Conservation (phyloP, 1,140 invertebrate genomes). For the Wasmannia auropunctata region DNA sequence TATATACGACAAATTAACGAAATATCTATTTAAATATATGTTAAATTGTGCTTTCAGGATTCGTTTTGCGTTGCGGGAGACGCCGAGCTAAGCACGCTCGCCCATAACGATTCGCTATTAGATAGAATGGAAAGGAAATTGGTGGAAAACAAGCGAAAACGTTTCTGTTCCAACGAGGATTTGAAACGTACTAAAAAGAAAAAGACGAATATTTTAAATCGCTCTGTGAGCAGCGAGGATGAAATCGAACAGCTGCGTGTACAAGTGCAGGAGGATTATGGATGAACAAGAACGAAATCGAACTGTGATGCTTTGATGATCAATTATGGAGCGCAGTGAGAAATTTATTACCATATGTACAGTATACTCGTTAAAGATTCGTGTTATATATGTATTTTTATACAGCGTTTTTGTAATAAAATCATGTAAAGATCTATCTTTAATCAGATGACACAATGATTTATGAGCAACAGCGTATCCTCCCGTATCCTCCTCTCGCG, state of each 20-base stretch:
- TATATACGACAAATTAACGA: neutral
- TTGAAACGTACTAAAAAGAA: neutral
- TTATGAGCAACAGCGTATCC: neutral
- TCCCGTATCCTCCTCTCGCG: neutral
- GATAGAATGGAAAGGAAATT: slow-evolving; percentile 62
- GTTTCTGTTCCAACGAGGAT: neutral
- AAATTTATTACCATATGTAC: slow-evolving; percentile 21
- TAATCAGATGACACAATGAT: slow-evolving; percentile 18
- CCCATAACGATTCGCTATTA: slow-evolving; percentile 22
- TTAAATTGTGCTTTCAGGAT: slow-evolving; percentile 70
- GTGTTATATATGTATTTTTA: slow-evolving; percentile 33
- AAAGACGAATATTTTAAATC: slow-evolving; percentile 32
- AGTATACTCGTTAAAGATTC: slow-evolving; percentile 6
- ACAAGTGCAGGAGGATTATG: slow-evolving; percentile 58
- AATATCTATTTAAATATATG: neutral
- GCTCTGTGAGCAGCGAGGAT: slow-evolving; percentile 74
- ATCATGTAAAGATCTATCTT: slow-evolving; percentile 24
- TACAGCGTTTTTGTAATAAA: slow-evolving; percentile 27
- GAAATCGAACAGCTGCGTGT: slow-evolving; percentile 71
- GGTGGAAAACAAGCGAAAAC: slow-evolving; percentile 58
- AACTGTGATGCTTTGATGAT: slow-evolving; percentile 7
- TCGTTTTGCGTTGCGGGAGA: slow-evolving; percentile 75
- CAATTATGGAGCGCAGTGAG: slow-evolving; percentile 11
- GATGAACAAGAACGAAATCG: neutral
- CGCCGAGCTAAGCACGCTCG: neutral